Evolutionary conservation across 1,140 invertebrate species (phyloP), one percentile per base, ranked within the genome.

Genomic region (Heterodera schachtii): DNA sequence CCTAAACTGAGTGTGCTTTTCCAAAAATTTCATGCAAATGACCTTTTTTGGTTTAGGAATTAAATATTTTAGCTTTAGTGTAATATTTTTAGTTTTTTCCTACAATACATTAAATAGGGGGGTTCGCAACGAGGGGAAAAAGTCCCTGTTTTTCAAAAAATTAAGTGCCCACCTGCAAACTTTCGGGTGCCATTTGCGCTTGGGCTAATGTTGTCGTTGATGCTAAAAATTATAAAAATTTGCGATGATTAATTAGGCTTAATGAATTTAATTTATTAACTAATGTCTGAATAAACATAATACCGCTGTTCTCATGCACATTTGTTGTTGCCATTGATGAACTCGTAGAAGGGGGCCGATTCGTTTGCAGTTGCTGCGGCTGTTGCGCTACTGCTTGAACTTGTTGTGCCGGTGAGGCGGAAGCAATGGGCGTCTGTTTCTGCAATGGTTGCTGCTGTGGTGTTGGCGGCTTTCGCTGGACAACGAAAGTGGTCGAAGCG

Each of bases 51-150:
- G 3, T 1, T n/a, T 57, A 11, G 57, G 3, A 78, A 44, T 31
- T 60, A 13, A 78, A 66, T 78, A 60, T 75, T 60, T 60, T 75
- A 44, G 13, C 46, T 75, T 57, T 31, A 75, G 8, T n/a, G n/a
- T 74, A n/a, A 60, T n/a, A 76, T 49, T 41, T 76, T 64, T 76
- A 49, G 46, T 44, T 43, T 31, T 69, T 69, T n/a, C 8, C 8
- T 31, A 69, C 6, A n/a, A 7, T 9, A 31, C 31, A 31, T 31
- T 31, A 31, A 31, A 31, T 31, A 31, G 31, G 31, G 31, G 31
- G 31, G 31, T 31, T 31, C 31, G 31, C 31, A 31, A 31, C 31
- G 31, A 31, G 31, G 31, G 31, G 31, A 31, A 69, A 69, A 69
- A 9, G 41, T 43, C 67, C n/a, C 19, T 69, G 6, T 69, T 69